Percentiles rank a stretch among this genome's conserved stretches.
Conservation (phyloP, 2,113 vertebrate genomes). For the Calypte anna region DNA sequence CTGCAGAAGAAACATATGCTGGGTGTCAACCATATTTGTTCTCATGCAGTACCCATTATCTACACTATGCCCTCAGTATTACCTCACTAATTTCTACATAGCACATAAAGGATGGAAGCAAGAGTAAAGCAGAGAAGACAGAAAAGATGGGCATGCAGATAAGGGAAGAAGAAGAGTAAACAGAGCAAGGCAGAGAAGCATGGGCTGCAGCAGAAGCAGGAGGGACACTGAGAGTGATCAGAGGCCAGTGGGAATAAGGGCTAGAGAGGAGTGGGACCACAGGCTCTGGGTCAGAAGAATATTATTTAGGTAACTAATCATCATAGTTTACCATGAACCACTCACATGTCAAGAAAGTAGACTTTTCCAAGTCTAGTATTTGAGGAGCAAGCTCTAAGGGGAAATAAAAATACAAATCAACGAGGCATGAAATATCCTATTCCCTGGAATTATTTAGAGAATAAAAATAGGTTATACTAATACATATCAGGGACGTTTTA, state of each 20-base stretch:
- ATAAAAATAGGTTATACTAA: not conserved
- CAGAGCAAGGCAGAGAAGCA: not conserved
- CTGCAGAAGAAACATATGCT: not conserved
- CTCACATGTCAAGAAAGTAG: not conserved
- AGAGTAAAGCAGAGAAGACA: not conserved
- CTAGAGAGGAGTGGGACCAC: not conserved
- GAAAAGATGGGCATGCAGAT: not conserved
- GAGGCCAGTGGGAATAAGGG: not conserved
- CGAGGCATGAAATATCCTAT: not conserved
- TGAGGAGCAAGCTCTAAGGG: not conserved
- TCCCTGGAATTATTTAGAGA: not conserved
- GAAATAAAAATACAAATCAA: not conserved
- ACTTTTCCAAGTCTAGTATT: not conserved
- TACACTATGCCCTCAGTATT: not conserved
- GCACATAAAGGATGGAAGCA: not conserved
- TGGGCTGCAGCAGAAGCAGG: not conserved
- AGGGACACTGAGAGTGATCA: accelerated
- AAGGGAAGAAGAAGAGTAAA: not conserved
- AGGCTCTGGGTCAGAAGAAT: not conserved
- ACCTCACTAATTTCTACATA: not conserved
- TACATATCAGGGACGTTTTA: not conserved
- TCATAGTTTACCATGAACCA: not conserved
- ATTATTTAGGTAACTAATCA: not conserved
- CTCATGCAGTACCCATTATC: not conserved
- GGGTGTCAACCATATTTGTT: not conserved